Conservation (phyloP, 2,888 invertebrate genomes). For the Amblyteles armatorius region DNA sequence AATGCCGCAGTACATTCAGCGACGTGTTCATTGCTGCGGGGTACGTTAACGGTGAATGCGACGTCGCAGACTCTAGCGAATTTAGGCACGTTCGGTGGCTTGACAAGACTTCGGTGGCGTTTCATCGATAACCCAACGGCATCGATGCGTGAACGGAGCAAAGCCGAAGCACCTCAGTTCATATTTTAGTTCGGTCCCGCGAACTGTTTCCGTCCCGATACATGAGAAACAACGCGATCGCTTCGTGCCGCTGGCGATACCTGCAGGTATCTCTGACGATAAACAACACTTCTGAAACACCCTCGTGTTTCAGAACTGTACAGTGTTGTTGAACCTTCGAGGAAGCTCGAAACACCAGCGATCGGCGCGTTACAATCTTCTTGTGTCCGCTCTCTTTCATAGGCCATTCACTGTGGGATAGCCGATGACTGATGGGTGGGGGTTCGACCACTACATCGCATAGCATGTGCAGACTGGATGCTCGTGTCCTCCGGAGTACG, state of each 20-base stretch:
- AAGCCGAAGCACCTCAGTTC: slow-evolving; percentile 37
- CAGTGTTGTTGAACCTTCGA: neutral
- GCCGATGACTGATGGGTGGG: slow-evolving; percentile 6
- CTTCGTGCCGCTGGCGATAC: slow-evolving; percentile 40
- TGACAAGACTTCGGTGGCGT: slow-evolving; percentile 24
- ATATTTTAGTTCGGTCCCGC: neutral
- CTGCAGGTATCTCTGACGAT: slow-evolving; percentile 1
- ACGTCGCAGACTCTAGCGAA: neutral
- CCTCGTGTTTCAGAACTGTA: neutral
- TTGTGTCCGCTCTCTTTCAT: neutral
- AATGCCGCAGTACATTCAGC: slow-evolving; percentile 49
- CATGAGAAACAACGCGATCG: slow-evolving; percentile 1
- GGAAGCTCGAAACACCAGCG: neutral
- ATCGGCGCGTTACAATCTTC: slow-evolving; percentile 1
- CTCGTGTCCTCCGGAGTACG: slow-evolving; percentile 13
- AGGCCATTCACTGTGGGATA: slow-evolving; percentile 20
- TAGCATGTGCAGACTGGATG: neutral
- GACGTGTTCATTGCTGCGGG: slow-evolving; percentile 64
- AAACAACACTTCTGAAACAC: slow-evolving; percentile 15
- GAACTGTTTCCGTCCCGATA: neutral
- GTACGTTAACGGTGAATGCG: slow-evolving; percentile 54
- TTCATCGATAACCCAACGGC: slow-evolving; percentile 55
- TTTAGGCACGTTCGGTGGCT: slow-evolving; percentile 50
- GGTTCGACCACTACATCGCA: slow-evolving; percentile 1
- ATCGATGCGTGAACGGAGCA: slow-evolving; percentile 24